Base-by-base conservation (phyloP, 2,113 vertebrate genomes). In the Dasyurus viverrinus region DNA sequence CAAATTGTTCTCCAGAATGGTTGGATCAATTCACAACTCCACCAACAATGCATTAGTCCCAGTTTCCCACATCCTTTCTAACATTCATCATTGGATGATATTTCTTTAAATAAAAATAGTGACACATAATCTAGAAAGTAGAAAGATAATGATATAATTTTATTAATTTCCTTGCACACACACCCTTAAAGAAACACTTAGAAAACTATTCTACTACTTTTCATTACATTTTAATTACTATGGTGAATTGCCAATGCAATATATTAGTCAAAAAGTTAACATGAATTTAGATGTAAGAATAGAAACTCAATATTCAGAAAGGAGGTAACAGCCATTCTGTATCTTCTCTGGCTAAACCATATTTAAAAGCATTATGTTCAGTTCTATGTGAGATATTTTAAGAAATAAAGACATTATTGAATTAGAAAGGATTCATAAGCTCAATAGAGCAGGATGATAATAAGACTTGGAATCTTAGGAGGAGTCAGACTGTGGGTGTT, bases 51-150 rank as follows among this genome's bases (percentile, higher is more conserved):
- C 7, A 6, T 48, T 48, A 48, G 48, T 48, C 48, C 48, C 48
- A 48, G 48, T 48, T 48, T 48, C 48, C 48, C 48, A 48, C 48
- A 48, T 48, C 4, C 7, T 48, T 6, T 48, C 48, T 48, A 48
- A 48, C 48, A 48, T 48, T 48, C 48, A 48, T 48, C 48, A 48
- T 48, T 48, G 48, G 5, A 48, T 48, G 30, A 68, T 19, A 68
- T 68, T 68, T 16, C 27, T 68, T 93, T 60, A 92, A 60, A 54
- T 60, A 12, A 94, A 91, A 22, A 84, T 89, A 90, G 90, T 90
- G 53, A 91, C n/a, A 46, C 0, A 8, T 7, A 7, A 76, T 5
- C 36, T 68, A 68, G 4, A 76, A 27, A 19, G 14, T 0, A 93
- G 19, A n/a, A 93, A 60, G 47, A 92, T n/a, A 54, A 54, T 53